Evolutionary conservation across 2,797 vertebrate species (phyloP).

Genomic region (Kryptopterus vitreolus): DNA sequence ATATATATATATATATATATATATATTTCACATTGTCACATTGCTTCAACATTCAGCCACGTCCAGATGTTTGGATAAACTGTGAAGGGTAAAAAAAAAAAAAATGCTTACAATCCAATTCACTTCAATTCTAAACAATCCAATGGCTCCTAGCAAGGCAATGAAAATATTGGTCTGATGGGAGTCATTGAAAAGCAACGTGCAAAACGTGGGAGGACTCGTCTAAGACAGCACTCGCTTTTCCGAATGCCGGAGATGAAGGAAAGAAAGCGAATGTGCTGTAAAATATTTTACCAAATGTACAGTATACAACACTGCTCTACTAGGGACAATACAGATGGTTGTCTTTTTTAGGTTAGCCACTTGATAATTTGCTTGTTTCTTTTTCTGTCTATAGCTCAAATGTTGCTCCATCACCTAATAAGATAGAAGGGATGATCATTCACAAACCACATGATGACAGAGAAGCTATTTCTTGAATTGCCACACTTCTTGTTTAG

Average conservation of each 20-base stretch:
- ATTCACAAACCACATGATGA: not conserved
- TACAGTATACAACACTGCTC: not conserved
- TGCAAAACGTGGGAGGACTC: slow-evolving; percentile 12
- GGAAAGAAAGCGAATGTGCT: not conserved
- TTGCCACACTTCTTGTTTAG: not conserved
- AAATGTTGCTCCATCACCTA: not conserved
- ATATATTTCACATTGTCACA: not conserved
- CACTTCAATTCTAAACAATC: not conserved
- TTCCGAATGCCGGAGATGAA: slow-evolving; percentile 10
- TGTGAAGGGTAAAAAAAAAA: not conserved
- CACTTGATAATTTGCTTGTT: not conserved
- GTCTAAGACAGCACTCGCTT: slow-evolving; percentile 11
- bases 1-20: too few relatives aligned
- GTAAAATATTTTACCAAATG: not conserved
- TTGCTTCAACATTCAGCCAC: not conserved
- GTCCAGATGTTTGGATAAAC: slow-evolving; percentile 3
- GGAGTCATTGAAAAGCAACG: slow-evolving; percentile 17
- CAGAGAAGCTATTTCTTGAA: not conserved
- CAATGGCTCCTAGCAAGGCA: not conserved
- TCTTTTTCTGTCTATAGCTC: too few relatives aligned
- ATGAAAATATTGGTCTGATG: slow-evolving; percentile 11
- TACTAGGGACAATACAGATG: not conserved
- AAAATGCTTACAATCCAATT: not conserved
- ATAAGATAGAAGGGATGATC: not conserved
- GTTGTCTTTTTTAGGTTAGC: not conserved